Base-by-base conservation (phyloP, 2,888 invertebrate genomes). In the Pyrrhosoma nymphula region DNA sequence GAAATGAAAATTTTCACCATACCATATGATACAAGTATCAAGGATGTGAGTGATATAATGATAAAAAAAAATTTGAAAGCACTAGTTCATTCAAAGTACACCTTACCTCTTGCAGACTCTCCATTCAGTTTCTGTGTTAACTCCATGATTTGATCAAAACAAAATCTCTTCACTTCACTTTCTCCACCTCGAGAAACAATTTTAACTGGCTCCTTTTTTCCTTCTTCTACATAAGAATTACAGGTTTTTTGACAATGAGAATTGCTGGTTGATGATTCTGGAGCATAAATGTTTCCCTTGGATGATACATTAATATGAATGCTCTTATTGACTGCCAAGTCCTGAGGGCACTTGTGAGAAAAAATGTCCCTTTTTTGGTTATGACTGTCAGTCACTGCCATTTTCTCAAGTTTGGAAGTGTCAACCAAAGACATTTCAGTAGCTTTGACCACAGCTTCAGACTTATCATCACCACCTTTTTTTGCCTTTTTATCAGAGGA, bases 81-180 rank as follows among this genome's bases (percentile, higher is more conserved):
- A 82, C 12, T 12, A 18, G 16, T 12, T 35, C 30, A 30, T 82
- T 35, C 18, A 20, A 23, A 56, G 3, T 89, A 2, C 26, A 16
- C 47, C 47, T 93, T 93, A 93, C 93, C 93, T 39, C n/a, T 39
- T n/a, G 47, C 47, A 0, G 93, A 39, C 55, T 93, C 93, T 47
- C 39, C 30, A 93, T 93, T 47, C 3, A 93, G 75, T 75, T 2
- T 18, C 69, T 75, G 93, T 16, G 75, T 93, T 35, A 93, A 47
- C 23, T 93, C 35, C 26, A 47, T 18, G 20, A 93, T 26, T 93
- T 69, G 39, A 55, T 47, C n/a, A n/a, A 56, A 89, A 55, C 55
- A 89, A 47, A 3, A n/a, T 26, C 55, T 23, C 47, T n/a, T 75
- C 18, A 18, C n/a, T 47, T 47, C 93, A 93, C 39, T 39, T 93